These are phyloP conservation scores for Leguminivora glycinivorella DNA, from an alignment of 1,140 invertebrate species.

Conservation along the genomic window DNA sequence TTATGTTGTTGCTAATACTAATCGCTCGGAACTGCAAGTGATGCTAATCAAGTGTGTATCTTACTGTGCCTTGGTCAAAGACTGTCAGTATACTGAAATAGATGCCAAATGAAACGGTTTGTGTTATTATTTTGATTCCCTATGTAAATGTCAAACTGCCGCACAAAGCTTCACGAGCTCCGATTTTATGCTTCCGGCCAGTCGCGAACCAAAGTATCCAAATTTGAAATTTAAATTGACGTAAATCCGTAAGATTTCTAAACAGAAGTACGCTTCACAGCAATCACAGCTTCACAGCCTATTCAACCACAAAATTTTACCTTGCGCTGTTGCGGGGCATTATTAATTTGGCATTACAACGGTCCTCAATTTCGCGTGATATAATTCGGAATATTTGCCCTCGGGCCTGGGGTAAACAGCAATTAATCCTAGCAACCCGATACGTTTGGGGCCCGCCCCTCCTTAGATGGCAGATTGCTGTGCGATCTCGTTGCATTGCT, in stretches of 20 bases:
- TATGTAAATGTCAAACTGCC: too few species aligned
- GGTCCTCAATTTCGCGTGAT: slow-evolving; percentile 57
- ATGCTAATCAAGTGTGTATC: not conserved
- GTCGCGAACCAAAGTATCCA: not conserved
- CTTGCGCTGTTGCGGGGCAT: slow-evolving; percentile 41
- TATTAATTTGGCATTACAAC: slow-evolving; percentile 72
- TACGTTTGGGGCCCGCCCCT: slow-evolving; percentile 57
- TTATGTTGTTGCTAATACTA: slow-evolving; percentile 20
- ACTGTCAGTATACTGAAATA: not conserved
- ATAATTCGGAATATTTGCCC: slow-evolving; percentile 60
- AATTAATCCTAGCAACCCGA: slow-evolving; percentile 63
- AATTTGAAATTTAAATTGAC: slow-evolving; percentile 23
- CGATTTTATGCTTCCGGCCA: too few species aligned
- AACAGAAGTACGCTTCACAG: slow-evolving; percentile 7
- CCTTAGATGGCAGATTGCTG: slow-evolving; percentile 63
- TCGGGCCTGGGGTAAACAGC: slow-evolving; percentile 55
- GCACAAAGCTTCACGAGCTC: too few species aligned
- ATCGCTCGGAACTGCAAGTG: slow-evolving; percentile 20
- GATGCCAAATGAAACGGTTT: not conserved
- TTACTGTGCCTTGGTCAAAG: not conserved
- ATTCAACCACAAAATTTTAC: slow-evolving; percentile 47
- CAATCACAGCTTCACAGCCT: slow-evolving; percentile 27
- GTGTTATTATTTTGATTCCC: not conserved
- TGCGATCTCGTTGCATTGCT: slow-evolving; percentile 71
- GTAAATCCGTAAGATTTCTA: slow-evolving; percentile 30